Evolutionary conservation across 2,888 invertebrate species (phyloP), one percentile per base, ranked within the genome.

Genomic region (Belgica antarctica): DNA sequence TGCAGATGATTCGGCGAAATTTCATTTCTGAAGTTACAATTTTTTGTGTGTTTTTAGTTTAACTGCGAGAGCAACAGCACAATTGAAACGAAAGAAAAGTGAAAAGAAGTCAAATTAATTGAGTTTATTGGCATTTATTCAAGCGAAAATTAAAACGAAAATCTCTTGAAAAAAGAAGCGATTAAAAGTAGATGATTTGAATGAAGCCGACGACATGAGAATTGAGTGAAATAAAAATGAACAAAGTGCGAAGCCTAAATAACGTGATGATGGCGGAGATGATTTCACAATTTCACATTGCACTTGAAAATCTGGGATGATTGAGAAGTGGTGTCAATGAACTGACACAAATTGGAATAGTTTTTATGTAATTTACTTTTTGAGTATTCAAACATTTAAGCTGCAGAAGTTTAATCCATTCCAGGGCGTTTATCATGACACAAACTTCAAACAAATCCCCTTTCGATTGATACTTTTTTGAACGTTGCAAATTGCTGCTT

Each of bases 41-140:
- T 47, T 62, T 34, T 34, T 65, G 15, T 27, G 17, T 65, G 25
- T 59, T 59, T 59, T 59, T 15, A 27, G 59, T 59, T 59, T 24
- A 59, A 12, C 27, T 25, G 22, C 47, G 4, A 46, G 8, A 25
- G 3, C 17, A 5, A 31, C 15, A 28, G 34, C 8, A 62, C 19
- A 15, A 27, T 61, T 15, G 5, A 61, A 61, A 17, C n/a, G 28
- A 22, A 22, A 17, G 36, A 63, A 63, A 63, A 34, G 17, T 12
- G n/a, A 28, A 62, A 24, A 62, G 36, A 36, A 22, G 34, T 34
- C 24, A 36, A 25, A 36, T 65, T n/a, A 47, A 65, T 65, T 65
- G 65, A 41, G 65, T 46, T 47, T 65, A 68, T 68, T 68, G 65
- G 41, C 65, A 66, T 47, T 66, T 24, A 66, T 25, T 66, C n/a